Base-by-base conservation (phyloP, 92 coral and sea anemone species). In the Actinostola sp. region DNA sequence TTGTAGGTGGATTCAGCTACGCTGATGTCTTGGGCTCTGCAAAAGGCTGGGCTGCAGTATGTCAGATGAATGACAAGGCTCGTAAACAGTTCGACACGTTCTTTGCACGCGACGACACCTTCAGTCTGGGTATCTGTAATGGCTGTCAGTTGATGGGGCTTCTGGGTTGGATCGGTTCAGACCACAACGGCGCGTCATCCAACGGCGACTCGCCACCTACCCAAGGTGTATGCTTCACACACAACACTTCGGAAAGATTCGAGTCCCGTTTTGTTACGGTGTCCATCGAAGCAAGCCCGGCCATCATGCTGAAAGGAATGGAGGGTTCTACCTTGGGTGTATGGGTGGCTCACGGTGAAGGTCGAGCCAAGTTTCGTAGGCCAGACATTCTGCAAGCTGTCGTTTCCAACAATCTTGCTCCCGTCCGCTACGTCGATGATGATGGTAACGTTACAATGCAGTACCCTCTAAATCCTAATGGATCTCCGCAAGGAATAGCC, bases 41-140 rank as follows among this genome's bases (percentile, higher is more conserved):
- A 56, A 93, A 93, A 67, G 98, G 98, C 0, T 93, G 98, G 98
- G 98, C 98, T 19, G 98, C 98, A 32, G 98, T 93, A 29, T 93
- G 97, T 43, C 87, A 84, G 32, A 88, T 91, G 57, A 93, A 93
- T 76, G n/a, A 85, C 38, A 78, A 69, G 16, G 96, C 92, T 0
- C 91, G 86, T 41, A 76, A 72, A 33, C 88, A 93, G 80, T 80
- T 93, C 54, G 91, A 85, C 56, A 85, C 90, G 25, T 93, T 93
- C 71, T 76, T 88, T 32, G 57, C 93, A 69, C 86, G 98, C 17
- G 62, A 83, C 5, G 98, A 93, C 76, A 93, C 98, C 46, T 93
- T 93, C 79, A 93, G 98, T 72, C 86, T 93, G 33, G 98, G 98
- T 66, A 89, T 93, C 58, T 93, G 98, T 24, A 93, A 93, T 79